Percentiles rank a stretch among this genome's conserved stretches.
phyloP scores from a whole-genome alignment of 2,888 invertebrate species.

The Synanthedon tipuliformis region DNA sequence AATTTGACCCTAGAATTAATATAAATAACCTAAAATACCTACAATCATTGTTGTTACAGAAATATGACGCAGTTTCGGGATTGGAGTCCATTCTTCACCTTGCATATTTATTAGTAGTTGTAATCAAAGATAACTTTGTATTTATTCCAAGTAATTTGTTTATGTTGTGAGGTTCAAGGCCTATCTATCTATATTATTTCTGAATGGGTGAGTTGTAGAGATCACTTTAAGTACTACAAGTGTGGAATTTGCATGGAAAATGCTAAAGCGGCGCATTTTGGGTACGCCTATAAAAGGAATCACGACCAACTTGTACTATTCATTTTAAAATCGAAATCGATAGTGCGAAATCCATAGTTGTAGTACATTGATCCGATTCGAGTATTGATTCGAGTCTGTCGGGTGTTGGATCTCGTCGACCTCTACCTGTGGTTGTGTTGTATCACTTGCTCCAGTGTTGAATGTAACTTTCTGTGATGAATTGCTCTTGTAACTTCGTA shows the following conservation, averaged over 20 bases:
- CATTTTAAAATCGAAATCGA: too few species aligned
- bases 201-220: too few species aligned
- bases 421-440: background rate
- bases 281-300: too few species aligned
- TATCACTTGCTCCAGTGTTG: background rate
- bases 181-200: background rate
- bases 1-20: too few species aligned
- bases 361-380: background rate
- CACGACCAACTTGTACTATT: too few species aligned
- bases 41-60: too few species aligned
- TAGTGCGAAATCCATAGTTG: too few species aligned
- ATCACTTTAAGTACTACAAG: too few species aligned
- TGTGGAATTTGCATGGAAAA: too few species aligned
- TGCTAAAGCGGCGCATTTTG: too few species aligned
- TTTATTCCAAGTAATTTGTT: constrained; percentile 16
- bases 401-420: background rate
- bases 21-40: too few species aligned
- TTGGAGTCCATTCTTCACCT: constrained; percentile 9
- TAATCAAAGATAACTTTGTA: constrained; percentile 27
- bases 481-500: background rate
- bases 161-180: background rate
- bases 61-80: too few species aligned
- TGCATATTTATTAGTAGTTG: constrained; percentile 15
- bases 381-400: background rate
- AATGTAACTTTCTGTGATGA: background rate